Evolutionary conservation across 35 echinoderm and acorn worm genomes (phyloP), one percentile per base, ranked within the genome.

Genomic region (Amphiura filiformis): DNA sequence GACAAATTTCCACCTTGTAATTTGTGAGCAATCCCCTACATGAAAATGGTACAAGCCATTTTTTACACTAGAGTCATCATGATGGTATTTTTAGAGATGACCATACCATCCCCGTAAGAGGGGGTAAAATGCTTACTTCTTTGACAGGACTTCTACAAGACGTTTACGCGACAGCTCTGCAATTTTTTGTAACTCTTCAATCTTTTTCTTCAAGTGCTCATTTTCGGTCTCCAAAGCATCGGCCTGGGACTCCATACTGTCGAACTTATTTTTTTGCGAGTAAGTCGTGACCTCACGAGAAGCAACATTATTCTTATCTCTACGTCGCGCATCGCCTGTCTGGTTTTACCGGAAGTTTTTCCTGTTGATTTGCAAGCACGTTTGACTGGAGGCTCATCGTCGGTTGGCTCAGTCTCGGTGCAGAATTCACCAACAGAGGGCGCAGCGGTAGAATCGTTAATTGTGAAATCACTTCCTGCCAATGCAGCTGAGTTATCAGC

Each of bases 261-360:
- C 13, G 26, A 70, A 39, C 52, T 47, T 56, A 31, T 32, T 37
- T 44, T 0, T 65, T 65, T 85, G 47, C 83, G 83, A 61, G 31
- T 64, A 37, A 32, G 49, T 4, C 83, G 49, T 20, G 52, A 85
- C 0, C 47, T 34, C n/a, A 26, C 64, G 83, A 20, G 83, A 85
- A 56, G 83, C 83, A 32, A 85, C 56, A 37, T 85, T 85, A 61
- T 85, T 85, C 57, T 85, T 85, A 36, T 85, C 83, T 22, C 83
- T 31, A 37, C 83, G 83, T 85, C 49, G 31, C 83, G 83, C 26
- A 44, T 44, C 32, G 34, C 35, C 33, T 70, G 49, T 40, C 34
- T 37, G 52, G 47, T 61, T 85, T 32, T 65, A 14, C 1, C 1
- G 14, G n/a, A 22, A 22, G 49, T 11, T 36, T 85, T 64, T 34